phyloP scores from a whole-genome alignment of 2,113 vertebrate genomes.

The Spheniscus mendiculus region DNA sequence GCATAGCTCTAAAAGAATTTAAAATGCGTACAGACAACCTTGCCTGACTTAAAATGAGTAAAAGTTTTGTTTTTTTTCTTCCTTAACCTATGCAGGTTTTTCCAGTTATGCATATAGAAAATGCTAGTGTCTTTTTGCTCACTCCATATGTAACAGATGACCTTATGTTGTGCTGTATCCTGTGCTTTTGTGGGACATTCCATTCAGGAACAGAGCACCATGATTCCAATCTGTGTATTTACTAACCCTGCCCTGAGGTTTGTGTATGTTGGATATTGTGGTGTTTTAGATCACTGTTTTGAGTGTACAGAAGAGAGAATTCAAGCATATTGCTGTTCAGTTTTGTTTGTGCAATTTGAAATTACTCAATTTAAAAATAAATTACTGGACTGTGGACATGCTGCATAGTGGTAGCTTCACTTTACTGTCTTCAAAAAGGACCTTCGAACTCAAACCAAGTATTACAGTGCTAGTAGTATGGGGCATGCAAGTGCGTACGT shows the following conservation, averaged over 20 bases:
- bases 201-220: constrained; percentile 86
- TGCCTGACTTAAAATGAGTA: constrained; percentile 78
- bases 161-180: constrained; percentile 88
- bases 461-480: constrained; percentile 14
- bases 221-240: constrained; percentile 86
- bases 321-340: constrained; percentile 83
- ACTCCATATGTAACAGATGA: constrained; percentile 87
- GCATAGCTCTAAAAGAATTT: constrained; percentile 87
- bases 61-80: constrained; percentile 19
- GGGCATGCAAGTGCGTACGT: not conserved
- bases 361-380: constrained; percentile 85
- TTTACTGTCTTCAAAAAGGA: constrained; percentile 65
- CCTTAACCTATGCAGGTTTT: constrained; percentile 88
- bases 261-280: constrained; percentile 98
- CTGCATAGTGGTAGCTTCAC: constrained; percentile 79
- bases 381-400: constrained; percentile 88
- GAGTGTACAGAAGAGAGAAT: constrained; percentile 91
- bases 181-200: constrained; percentile 91
- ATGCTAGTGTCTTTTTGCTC: constrained; percentile 85
- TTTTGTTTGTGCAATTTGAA: constrained; percentile 87
- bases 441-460: constrained; percentile 10
- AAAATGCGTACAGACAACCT: constrained; percentile 83
- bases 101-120: constrained; percentile 84
- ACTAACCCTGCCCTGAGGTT: constrained; percentile 90
- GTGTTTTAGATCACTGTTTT: constrained; percentile 93